These are phyloP conservation scores for Phyllopteryx taeniolatus DNA, from an alignment of 2,113 vertebrate species.

Conservation along the genomic window DNA sequence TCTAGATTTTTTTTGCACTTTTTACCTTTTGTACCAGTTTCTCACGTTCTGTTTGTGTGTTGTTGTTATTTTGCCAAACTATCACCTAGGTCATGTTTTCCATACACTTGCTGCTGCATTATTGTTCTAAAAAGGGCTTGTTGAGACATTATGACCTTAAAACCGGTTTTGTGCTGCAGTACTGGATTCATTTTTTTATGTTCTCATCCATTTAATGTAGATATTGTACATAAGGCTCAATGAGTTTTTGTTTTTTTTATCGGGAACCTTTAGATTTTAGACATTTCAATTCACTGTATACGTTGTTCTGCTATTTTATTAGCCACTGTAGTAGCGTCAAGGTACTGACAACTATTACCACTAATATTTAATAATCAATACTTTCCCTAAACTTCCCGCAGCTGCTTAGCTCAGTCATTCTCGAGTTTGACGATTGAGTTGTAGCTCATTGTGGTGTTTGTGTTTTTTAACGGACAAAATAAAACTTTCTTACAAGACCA, in stretches of 20 bases:
- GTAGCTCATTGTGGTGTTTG: background rate
- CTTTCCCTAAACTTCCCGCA: constrained; percentile 64
- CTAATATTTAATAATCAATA: constrained; percentile 66
- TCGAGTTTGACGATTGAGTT: background rate
- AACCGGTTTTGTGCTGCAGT: constrained; percentile 51
- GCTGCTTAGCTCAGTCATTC: constrained; percentile 1
- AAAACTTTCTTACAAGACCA: background rate
- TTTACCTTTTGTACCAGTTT: constrained; percentile 9
- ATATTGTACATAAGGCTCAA: constrained; percentile 50
- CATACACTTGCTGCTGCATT: background rate
- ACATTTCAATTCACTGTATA: constrained; percentile 51
- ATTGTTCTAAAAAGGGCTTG: constrained; percentile 1
- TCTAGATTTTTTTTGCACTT: constrained; percentile 8
- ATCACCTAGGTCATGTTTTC: constrained; percentile 1
- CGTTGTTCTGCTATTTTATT: constrained; percentile 26
- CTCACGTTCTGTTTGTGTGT: constrained; percentile 8
- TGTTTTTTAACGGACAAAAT: background rate
- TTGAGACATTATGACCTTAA: constrained; percentile 6
- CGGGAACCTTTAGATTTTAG: constrained; percentile 44
- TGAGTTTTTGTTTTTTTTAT: constrained; percentile 53
- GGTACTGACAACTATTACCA: constrained; percentile 73
- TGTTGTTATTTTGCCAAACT: constrained; percentile 2
- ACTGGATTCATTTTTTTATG: constrained; percentile 59
- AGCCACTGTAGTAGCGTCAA: constrained; percentile 36
- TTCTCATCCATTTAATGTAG: constrained; percentile 16